Percentiles rank a stretch among this genome's conserved stretches.
These are phyloP conservation scores for Ploceus nigricollis DNA, from an alignment of 2,113 vertebrate genomes.

Conservation along the genomic window DNA sequence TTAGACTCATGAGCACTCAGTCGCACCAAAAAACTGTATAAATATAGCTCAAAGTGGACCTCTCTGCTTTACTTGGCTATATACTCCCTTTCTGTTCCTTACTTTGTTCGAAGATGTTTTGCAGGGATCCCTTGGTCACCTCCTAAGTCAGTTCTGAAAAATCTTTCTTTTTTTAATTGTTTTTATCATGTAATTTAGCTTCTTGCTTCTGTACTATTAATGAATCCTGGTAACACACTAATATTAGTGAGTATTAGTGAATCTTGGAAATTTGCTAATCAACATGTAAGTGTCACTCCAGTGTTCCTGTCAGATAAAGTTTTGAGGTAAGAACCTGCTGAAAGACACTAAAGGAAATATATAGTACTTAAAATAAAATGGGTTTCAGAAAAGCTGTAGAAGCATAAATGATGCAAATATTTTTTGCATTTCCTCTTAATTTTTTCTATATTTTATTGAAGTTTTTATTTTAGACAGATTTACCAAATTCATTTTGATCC, in stretches of 20 bases:
- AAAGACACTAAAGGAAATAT: neutral
- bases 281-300: neutral
- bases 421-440: neutral
- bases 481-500: neutral
- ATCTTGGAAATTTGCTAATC: neutral
- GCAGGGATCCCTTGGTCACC: neutral
- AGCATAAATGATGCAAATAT: neutral
- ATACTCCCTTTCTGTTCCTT: neutral
- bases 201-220: neutral
- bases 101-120: neutral
- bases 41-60: neutral
- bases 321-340: neutral
- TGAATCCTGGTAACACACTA: neutral
- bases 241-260: neutral
- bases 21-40: neutral
- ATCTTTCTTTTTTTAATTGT: too few relatives aligned
- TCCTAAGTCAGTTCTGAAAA: neutral
- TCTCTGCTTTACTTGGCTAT: neutral
- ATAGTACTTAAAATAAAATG: neutral
- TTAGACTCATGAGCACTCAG: neutral
- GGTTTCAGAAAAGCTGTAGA: neutral
- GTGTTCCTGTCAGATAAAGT: neutral
- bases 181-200: neutral
- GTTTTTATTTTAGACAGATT: neutral
- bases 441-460: neutral